These are phyloP conservation scores for Macrostomum lignano DNA, from an alignment of 1,140 invertebrate genomes.

Conservation along the genomic window DNA sequence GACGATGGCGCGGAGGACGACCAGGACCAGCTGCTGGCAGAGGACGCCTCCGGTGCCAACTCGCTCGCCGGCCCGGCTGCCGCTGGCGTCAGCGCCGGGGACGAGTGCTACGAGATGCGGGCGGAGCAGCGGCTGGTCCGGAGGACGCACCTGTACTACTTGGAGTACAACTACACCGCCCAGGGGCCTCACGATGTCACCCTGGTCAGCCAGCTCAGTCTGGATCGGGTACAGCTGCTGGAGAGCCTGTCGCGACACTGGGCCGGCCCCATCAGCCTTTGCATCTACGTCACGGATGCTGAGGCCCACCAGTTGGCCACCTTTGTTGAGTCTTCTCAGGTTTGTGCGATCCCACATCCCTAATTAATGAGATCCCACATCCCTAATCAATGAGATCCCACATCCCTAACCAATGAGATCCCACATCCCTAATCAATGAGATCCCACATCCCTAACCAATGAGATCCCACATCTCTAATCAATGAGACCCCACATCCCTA, in stretches of 20 bases:
- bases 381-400: no score
- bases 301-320: conserved; percentile 49
- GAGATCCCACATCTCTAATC: no score
- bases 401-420: no score
- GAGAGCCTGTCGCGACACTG: conserved; percentile 57
- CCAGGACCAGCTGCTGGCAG: neutral
- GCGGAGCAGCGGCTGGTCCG: conserved; percentile 39
- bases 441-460: no score
- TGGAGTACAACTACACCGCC: conserved; percentile 46
- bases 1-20: conserved; percentile 10
- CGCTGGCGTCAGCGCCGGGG: conserved; percentile 31
- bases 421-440: no score
- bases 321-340: conserved; percentile 47
- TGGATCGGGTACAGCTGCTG: conserved; percentile 45
- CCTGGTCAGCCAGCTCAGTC: conserved; percentile 55
- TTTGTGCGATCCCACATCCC: no score
- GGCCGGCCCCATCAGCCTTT: conserved; percentile 58
- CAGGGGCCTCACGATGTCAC: conserved; percentile 39
- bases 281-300: conserved; percentile 57
- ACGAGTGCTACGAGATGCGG: conserved; percentile 48
- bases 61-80: neutral
- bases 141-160: conserved; percentile 55
- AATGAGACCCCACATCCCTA: no score
- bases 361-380: no score
- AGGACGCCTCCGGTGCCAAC: neutral